Percentiles rank a stretch among this genome's conserved stretches.
Conservation (phyloP, 2,797 vertebrate genomes). For the Phrynocephalus vlangalii region DNA sequence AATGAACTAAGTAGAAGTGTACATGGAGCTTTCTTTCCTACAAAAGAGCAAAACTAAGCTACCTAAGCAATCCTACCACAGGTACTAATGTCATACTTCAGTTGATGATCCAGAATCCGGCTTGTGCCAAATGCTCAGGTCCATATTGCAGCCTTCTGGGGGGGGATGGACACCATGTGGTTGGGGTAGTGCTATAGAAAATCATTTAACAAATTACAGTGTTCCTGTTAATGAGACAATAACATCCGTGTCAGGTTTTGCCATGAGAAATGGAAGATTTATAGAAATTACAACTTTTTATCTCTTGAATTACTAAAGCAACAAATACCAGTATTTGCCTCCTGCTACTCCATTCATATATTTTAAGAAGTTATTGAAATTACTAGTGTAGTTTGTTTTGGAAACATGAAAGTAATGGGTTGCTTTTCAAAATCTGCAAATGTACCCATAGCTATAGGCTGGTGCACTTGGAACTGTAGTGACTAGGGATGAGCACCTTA, state of each 20-base stretch:
- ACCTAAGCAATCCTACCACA: neutral
- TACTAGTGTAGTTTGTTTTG: no score
- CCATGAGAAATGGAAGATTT: no score
- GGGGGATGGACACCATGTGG: neutral
- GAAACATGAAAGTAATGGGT: neutral
- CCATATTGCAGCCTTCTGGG: neutral
- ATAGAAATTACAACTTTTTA: no score
- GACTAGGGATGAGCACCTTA: no score
- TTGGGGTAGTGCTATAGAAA: neutral
- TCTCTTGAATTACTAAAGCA: no score
- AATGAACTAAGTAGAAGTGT: conserved; percentile 47
- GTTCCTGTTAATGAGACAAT: neutral
- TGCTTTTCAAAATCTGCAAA: neutral
- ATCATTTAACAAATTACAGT: no score
- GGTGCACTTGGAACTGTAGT: no score
- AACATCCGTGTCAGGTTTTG: no score
- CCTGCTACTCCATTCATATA: no score
- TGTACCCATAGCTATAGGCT: no score
- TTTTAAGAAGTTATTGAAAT: no score
- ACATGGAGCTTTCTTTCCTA: conserved; percentile 31
- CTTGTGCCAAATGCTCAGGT: conserved; percentile 1
- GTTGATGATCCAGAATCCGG: conserved; percentile 1
- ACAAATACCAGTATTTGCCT: no score
- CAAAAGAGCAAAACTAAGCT: neutral
- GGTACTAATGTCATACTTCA: conserved; percentile 36